A percentile compares a stretch with the other conserved stretches of the same genome.
Evolutionary conservation across 2,797 vertebrate genomes (phyloP).

Genomic region (Galaxias olidus): DNA sequence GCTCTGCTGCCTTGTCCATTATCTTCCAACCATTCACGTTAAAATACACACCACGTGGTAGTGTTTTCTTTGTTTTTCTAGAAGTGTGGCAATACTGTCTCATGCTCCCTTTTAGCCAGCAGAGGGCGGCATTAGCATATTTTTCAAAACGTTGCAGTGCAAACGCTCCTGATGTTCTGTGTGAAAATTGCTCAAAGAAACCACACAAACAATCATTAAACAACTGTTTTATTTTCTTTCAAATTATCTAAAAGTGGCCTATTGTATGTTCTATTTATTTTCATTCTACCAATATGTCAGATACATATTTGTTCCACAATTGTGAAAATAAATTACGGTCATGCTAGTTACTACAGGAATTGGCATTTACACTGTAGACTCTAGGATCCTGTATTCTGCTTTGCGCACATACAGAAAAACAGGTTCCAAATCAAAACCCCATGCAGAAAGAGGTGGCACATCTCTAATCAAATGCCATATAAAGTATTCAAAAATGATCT

Average conservation of each 20-base stretch:
- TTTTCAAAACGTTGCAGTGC: not conserved
- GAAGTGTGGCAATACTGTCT: no score
- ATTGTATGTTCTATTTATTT: constrained; percentile 39
- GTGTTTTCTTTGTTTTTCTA: no score
- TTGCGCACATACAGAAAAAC: constrained; percentile 65
- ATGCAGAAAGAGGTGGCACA: constrained; percentile 78
- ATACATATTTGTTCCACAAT: constrained; percentile 63
- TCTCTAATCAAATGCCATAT: constrained; percentile 70
- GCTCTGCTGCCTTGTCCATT: not conserved
- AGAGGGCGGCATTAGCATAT: constrained; percentile 47
- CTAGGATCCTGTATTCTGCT: constrained; percentile 59
- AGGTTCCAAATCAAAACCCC: constrained; percentile 76
- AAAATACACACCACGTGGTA: not conserved
- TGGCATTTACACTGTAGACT: constrained; percentile 68
- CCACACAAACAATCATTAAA: constrained; percentile 56
- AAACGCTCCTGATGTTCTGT: not conserved
- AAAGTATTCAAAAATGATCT: constrained; percentile 78
- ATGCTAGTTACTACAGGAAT: constrained; percentile 74
- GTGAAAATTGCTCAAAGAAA: not conserved
- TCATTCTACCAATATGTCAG: constrained; percentile 45
- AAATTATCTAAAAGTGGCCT: constrained; percentile 81
- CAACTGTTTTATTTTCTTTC: constrained; percentile 80
- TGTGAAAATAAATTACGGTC: constrained; percentile 68
- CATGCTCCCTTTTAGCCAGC: constrained; percentile 22
- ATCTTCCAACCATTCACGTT: not conserved